Percentiles rank a stretch among this genome's conserved stretches.
phyloP scores from a whole-genome alignment of 1,140 invertebrate species.

The Saxidomus purpurata region DNA sequence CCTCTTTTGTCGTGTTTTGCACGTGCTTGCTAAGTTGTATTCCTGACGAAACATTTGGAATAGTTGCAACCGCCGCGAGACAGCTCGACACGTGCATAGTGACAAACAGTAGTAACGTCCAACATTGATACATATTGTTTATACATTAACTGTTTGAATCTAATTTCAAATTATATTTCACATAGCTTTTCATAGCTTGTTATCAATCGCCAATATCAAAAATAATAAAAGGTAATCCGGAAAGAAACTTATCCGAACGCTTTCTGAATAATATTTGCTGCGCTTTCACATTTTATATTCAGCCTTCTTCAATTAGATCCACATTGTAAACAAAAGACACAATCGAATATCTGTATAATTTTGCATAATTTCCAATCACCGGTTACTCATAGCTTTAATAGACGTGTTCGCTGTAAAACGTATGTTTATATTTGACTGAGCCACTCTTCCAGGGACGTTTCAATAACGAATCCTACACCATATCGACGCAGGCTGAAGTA shows the following conservation, averaged over 20 bases:
- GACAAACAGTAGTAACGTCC: slow-evolving; percentile 51
- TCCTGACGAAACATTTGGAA: slow-evolving; percentile 9
- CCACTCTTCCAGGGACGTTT: background rate
- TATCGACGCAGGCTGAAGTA: slow-evolving; percentile 14
- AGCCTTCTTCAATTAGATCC: slow-evolving; percentile 31
- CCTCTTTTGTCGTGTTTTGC: background rate
- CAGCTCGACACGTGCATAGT: slow-evolving; percentile 32
- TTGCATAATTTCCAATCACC: slow-evolving; percentile 46
- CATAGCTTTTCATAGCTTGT: slow-evolving; percentile 10
- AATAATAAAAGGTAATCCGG: slow-evolving; percentile 21
- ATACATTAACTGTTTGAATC: slow-evolving; percentile 44
- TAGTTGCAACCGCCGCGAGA: slow-evolving; percentile 23
- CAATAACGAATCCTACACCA: slow-evolving; percentile 15
- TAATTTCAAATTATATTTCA: slow-evolving; percentile 39
- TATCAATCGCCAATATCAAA: background rate
- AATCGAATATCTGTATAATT: slow-evolving; percentile 37
- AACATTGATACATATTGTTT: slow-evolving; percentile 49
- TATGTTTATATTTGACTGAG: slow-evolving; percentile 27
- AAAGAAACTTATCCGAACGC: background rate
- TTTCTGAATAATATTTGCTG: background rate
- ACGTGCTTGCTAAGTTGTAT: slow-evolving; percentile 28
- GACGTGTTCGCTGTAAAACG: background rate
- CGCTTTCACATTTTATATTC: slow-evolving; percentile 34
- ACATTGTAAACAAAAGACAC: slow-evolving; percentile 38
- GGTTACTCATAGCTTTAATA: background rate